Evolutionary conservation across 2,113 vertebrate species (phyloP), one percentile per base, ranked within the genome.

Genomic region (Aspidoscelis tigris): DNA sequence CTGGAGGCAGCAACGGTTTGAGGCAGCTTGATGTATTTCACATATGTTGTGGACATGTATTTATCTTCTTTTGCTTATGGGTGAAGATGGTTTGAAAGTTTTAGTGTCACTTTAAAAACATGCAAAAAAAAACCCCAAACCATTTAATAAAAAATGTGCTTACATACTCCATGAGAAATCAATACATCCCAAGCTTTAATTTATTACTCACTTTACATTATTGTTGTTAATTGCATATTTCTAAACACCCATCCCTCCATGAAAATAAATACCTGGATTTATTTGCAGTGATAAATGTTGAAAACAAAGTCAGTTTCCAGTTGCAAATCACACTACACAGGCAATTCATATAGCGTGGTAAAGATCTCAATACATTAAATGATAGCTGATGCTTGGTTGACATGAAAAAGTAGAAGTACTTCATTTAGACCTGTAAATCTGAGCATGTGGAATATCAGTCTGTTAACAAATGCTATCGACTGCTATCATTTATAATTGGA

Each of bases 401-500:
- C 71, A 55, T 61, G 53, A 89, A 65, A 70, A 61, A 89, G 68
- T 0, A 84, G 73, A 89, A 92, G 1, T 65, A 71, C 84, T 89
- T 61, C 33, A 33, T 33, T 81, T 75, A 83, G 82, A 87, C 0
- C 0, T 50, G 58, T 73, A 43, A 41, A 90, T 74, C 58, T 72
- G 71, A 85, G 68, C 89, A 88, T 65, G 82, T 2, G 44, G 43
- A 39, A 89, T 70, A 78, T 82, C 92, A 86, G 89, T 72, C 79
- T 82, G 76, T 83, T 82, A 89, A 86, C 73, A 69, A 92, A 91
- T 76, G 73, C 18, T 71, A 66, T 69, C 61, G 86, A 84, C 65
- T 91, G 84, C 86, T 55, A 92, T 91, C 76, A 86, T 86, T 90
- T 89, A 87, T 94, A 93, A 93, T 85, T 92, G 89, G 90, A 93